A percentile compares a stretch with the other conserved stretches of the same genome.
phyloP scores from a whole-genome alignment of 2,113 vertebrate species.

The Trochalopteron elliotii region DNA sequence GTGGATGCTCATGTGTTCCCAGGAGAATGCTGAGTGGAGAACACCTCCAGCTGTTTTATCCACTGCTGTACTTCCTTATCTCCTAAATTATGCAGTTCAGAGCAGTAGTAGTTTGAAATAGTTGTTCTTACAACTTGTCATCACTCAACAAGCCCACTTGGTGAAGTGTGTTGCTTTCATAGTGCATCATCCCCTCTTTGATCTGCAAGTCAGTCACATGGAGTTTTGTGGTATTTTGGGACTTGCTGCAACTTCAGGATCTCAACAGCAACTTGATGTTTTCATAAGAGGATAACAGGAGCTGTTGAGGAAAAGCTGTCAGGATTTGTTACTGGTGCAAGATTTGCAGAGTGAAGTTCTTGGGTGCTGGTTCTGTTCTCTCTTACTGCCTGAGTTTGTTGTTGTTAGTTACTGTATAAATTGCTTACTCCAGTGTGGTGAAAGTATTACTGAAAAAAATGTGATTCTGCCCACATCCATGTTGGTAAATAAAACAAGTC shows the following conservation, averaged over 20 bases:
- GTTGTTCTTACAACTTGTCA: background rate
- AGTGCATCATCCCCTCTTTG: background rate
- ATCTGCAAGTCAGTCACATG: background rate
- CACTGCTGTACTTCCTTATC: background rate
- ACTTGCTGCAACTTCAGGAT: background rate
- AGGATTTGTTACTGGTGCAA: background rate
- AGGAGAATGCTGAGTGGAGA: background rate
- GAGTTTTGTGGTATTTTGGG: background rate
- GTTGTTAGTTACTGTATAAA: background rate
- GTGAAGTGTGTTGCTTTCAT: background rate
- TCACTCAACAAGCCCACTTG: background rate
- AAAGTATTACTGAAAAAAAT: background rate
- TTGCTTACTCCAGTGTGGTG: background rate
- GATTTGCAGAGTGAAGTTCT: background rate
- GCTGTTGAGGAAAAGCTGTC: background rate
- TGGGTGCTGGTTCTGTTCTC: background rate
- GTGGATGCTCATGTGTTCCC: accelerated
- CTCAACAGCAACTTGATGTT: background rate
- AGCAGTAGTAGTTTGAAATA: background rate
- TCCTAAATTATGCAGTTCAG: background rate
- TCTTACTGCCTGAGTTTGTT: background rate
- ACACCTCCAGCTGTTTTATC: background rate
- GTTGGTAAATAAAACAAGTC: background rate
- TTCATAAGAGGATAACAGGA: background rate
- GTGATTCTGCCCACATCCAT: accelerated